Base-by-base conservation (phyloP, 2,113 vertebrate genomes). In the Tympanuchus pallidicinctus region DNA sequence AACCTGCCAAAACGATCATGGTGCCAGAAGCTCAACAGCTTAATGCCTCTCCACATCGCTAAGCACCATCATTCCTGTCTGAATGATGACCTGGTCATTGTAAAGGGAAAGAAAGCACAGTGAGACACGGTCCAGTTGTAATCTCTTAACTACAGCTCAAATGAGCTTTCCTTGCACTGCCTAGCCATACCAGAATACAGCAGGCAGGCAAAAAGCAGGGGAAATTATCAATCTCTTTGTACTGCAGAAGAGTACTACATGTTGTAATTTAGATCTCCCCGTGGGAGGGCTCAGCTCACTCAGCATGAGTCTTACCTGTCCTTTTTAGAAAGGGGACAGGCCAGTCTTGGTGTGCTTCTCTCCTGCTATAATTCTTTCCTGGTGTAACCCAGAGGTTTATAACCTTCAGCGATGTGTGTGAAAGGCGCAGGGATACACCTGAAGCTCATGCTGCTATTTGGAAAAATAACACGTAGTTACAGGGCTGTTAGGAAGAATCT, bases 141-240 rank as follows among this genome's bases (percentile, higher is more conserved):
- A 95, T 95, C 95, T 89, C 88, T 96, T 95, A 96, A 97, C 92
- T 95, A 85, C 92, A 88, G 88, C 87, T 96, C 89, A 92, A 21
- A 96, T 82, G 89, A 95, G 89, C 90, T 90, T 88, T 92, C 89
- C 89, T 90, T 83, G 80, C 77, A 92, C 88, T 14, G 16, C 14
- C 65, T 81, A 71, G 77, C 47, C 69, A 43, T 92, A 90, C 85
- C 88, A 95, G 92, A 92, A 92, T 93, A 74, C 0, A 2, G 75
- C 3, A 84, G 87, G 92, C 82, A 95, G 84, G 87, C 77, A 82
- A 94, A 95, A 91, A 1, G 32, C 21, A 13, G 22, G 43, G 75
- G 88, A 77, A 92, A 97, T 94, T 40, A 82, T 80, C 86, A 84
- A 42, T 92, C 87, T 92, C 73, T 3, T 16, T 0, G 2, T 65